Evolutionary conservation across 2,113 vertebrate species (phyloP).

Genomic region (Oreochromis aureus): DNA sequence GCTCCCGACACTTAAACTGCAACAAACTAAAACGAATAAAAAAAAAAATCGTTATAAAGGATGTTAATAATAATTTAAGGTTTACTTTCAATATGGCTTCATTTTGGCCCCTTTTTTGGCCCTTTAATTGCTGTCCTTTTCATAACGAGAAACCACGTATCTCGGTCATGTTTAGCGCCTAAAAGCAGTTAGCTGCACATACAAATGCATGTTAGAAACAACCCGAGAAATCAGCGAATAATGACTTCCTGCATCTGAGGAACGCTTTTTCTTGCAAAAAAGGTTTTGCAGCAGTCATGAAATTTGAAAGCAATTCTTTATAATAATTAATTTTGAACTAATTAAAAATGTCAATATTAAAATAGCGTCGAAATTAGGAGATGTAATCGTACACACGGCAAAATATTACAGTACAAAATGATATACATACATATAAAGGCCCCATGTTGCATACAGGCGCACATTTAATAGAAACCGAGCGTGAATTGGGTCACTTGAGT

Average conservation of each 20-base stretch:
- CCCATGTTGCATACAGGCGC: accelerated
- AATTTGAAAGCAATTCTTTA: neutral
- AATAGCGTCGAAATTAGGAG: neutral
- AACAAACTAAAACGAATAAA: neutral
- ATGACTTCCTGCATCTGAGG: constrained; percentile 17
- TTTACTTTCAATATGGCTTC: neutral
- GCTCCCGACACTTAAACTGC: accelerated
- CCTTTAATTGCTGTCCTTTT: neutral
- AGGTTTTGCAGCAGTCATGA: neutral
- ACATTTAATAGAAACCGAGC: neutral
- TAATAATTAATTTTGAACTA: accelerated
- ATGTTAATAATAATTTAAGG: neutral
- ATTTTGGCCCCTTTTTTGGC: neutral
- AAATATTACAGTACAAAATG: neutral
- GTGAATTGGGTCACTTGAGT: neutral
- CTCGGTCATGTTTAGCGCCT: neutral
- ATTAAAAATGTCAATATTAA: neutral
- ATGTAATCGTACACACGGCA: accelerated
- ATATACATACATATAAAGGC: too few relatives aligned
- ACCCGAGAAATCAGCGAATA: neutral
- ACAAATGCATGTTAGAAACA: neutral
- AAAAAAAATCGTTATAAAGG: neutral
- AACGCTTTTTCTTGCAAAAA: neutral
- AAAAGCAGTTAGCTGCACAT: neutral
- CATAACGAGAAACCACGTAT: neutral